These are phyloP conservation scores for Eubasilissa splendida DNA, from an alignment of 2,888 invertebrate genomes.

Conservation along the genomic window DNA sequence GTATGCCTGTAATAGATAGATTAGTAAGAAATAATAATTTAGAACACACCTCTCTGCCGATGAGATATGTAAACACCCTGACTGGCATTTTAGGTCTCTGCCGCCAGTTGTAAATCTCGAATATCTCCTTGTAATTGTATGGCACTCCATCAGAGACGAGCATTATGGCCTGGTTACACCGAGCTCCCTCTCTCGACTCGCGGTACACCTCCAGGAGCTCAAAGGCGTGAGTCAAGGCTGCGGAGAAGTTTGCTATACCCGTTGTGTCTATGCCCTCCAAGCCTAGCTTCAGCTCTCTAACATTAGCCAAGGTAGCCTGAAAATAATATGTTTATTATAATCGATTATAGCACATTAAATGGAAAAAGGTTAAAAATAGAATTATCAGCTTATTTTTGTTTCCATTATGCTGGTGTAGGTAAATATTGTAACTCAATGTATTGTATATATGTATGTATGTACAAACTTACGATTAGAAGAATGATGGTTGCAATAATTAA, in stretches of 20 bases:
- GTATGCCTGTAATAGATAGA: no score
- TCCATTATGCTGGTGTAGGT: no score
- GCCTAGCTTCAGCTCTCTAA: slow-evolving; percentile 85
- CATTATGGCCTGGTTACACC: slow-evolving; percentile 93
- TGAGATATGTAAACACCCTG: slow-evolving; percentile 97
- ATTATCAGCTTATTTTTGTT: no score
- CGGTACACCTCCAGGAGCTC: slow-evolving; percentile 83
- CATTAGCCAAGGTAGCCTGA: slow-evolving; percentile 88
- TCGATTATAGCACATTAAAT: background rate
- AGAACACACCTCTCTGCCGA: slow-evolving; percentile 85
- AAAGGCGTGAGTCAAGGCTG: slow-evolving; percentile 92
- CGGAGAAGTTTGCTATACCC: slow-evolving; percentile 94
- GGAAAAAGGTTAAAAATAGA: no score
- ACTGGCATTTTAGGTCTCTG: slow-evolving; percentile 85
- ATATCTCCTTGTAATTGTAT: slow-evolving; percentile 93
- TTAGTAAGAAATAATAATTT: background rate
- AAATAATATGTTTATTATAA: background rate
- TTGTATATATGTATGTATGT: no score
- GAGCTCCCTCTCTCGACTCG: slow-evolving; percentile 77
- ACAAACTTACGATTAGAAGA: no score
- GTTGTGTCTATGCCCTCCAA: slow-evolving; percentile 86
- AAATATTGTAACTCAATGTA: no score
- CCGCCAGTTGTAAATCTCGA: slow-evolving; percentile 91
- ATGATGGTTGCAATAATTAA: no score
- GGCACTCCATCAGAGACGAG: slow-evolving; percentile 99